Base-by-base conservation (phyloP, 2,797 vertebrate genomes). In the Centroberyx gerrardi region DNA sequence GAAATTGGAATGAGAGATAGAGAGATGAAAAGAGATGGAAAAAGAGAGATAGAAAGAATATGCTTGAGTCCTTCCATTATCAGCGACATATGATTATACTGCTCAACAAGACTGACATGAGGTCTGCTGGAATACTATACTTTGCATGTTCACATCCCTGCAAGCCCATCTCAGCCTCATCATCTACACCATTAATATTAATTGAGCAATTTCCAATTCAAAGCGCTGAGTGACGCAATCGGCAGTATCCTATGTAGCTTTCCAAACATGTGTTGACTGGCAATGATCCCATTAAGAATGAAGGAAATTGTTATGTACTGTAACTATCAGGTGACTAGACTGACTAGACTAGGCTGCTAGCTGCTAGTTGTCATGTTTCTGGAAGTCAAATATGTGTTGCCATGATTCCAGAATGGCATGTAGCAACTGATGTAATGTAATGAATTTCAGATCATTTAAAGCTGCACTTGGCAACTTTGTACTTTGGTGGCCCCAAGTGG, bases 141-240 rank as follows among this genome's bases (percentile, higher is more conserved):
- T 49, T 52, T 40, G 46, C n/a, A 10, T 52, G 49, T n/a, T 42
- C n/a, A 67, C 6, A 15, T 8, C 27, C 31, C 31, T 29, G 18
- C 15, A 69, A 74, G 9, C 14, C 8, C 27, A 63, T 53, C 13
- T 52, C 40, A 54, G 44, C 33, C 42, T 62, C 27, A 53, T 52
- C 15, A 62, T 68, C 13, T 63, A 36, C 67, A 64, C 59, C 28
- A 85, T 80, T 13, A 56, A 80, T 68, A 82, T 59, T 74, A 77
- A 73, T 83, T 77, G 4, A 68, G 44, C 15, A 70, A 79, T 78
- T 58, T 73, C 9, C 12, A 65, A 65, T 70, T 70, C n/a, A 46
- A 33, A 48, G 27, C 13, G 72, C 14, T 38, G 14, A 7, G 22
- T 76, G 64, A 72, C 69, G 66, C 18, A 72, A 48, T 38, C 4